Conservation (phyloP, 30 jellyfish, hydroid and myxozoan species). For the Hydractinia symbiolongicarpus region DNA sequence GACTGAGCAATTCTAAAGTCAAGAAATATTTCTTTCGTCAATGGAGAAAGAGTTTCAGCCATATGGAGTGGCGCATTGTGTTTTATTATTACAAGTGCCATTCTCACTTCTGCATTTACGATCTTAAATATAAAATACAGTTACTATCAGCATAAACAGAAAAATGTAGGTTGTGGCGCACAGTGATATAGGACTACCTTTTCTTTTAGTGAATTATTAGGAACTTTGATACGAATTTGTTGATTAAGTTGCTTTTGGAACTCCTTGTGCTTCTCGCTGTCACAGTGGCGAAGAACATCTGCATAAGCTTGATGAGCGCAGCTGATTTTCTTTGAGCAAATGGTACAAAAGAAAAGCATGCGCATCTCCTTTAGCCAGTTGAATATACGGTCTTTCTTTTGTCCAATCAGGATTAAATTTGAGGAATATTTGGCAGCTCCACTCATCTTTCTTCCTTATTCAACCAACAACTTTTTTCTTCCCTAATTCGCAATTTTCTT, state of each 20-base stretch:
- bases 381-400: neutral
- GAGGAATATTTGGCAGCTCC: neutral
- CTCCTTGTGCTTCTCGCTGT: neutral
- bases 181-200: neutral
- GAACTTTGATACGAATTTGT: neutral
- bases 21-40: neutral
- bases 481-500: no score
- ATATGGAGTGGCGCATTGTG: neutral
- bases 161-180: neutral
- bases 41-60: slow-evolving; percentile 2
- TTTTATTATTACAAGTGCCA: neutral
- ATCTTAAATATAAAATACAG: neutral
- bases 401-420: neutral
- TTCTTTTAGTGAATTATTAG: neutral
- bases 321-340: slow-evolving; percentile 1
- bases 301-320: slow-evolving; percentile 6
- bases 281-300: neutral
- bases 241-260: neutral
- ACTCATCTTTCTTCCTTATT: neutral
- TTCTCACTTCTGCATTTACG: neutral
- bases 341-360: neutral
- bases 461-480: no score
- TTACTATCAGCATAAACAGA: neutral
- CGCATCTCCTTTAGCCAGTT: slow-evolving; percentile 1
- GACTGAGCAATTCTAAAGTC: neutral